These are phyloP conservation scores for Myotis pilosus DNA, from an alignment of 2,797 vertebrate species.

Conservation along the genomic window DNA sequence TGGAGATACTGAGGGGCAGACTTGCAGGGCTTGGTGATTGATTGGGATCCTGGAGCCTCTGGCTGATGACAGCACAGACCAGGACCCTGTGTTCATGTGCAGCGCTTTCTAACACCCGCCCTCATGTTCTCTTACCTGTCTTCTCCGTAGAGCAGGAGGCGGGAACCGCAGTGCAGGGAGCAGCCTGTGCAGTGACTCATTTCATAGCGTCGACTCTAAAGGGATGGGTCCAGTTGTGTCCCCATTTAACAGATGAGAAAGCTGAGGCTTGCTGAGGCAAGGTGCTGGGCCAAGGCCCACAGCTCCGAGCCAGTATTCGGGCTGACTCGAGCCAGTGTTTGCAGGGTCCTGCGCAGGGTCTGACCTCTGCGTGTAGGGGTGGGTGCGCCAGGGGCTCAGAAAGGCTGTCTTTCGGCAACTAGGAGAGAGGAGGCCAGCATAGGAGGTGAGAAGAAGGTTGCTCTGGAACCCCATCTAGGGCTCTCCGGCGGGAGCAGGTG, in stretches of 20 bases:
- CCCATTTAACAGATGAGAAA: background rate
- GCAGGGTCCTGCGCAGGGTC: background rate
- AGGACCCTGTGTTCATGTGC: accelerated
- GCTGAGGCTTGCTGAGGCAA: background rate
- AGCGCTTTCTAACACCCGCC: background rate
- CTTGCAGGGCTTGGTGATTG: too few species aligned
- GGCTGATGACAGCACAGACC: background rate
- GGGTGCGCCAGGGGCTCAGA: background rate
- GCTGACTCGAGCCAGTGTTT: background rate
- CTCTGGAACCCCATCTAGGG: background rate
- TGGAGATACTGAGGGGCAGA: too few species aligned
- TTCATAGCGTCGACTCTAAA: background rate
- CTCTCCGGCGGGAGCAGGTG: background rate
- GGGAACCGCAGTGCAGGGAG: background rate
- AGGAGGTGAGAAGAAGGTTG: background rate
- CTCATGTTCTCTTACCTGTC: background rate
- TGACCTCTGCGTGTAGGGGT: background rate
- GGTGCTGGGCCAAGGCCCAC: background rate
- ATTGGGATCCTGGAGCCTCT: background rate
- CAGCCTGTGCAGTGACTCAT: background rate
- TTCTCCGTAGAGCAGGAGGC: background rate
- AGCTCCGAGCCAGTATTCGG: background rate
- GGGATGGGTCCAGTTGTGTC: background rate
- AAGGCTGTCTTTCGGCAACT: accelerated
- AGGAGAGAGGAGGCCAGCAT: background rate